Percentiles rank a stretch among this genome's conserved stretches.
Conservation (phyloP, 2,888 invertebrate species). For the Gymnoscelis rufifasciata region DNA sequence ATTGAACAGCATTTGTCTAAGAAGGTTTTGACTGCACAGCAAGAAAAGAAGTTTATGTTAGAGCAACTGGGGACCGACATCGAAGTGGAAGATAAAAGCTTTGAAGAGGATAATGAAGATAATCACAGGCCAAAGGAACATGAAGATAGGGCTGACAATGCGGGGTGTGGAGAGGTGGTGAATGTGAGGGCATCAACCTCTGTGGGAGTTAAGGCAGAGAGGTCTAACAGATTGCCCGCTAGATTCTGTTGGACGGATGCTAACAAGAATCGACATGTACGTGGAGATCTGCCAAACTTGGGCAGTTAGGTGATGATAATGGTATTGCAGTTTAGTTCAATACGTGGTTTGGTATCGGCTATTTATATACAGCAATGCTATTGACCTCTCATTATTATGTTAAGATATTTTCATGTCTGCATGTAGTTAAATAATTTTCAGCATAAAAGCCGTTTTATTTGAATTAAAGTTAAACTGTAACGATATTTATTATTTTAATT, state of each 20-base stretch:
- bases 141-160: slow-evolving; percentile 22
- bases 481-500: too few relatives aligned
- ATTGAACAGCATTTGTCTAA: slow-evolving; percentile 49
- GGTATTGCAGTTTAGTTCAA: too few relatives aligned
- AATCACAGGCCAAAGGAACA: slow-evolving; percentile 13
- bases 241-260: slow-evolving; percentile 69
- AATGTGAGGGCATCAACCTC: slow-evolving; percentile 26
- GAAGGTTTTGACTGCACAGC: slow-evolving; percentile 6
- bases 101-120: slow-evolving; percentile 45
- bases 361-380: too few relatives aligned
- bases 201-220: slow-evolving; percentile 42
- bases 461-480: too few relatives aligned
- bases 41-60: slow-evolving; percentile 45
- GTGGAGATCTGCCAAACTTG: not conserved
- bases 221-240: slow-evolving; percentile 50
- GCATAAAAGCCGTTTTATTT: too few relatives aligned
- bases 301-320: too few relatives aligned
- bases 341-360: too few relatives aligned
- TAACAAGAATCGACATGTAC: slow-evolving; percentile 20
- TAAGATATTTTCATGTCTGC: too few relatives aligned
- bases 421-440: too few relatives aligned
- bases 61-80: slow-evolving; percentile 56
- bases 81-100: slow-evolving; percentile 43
- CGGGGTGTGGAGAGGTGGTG: slow-evolving; percentile 44
- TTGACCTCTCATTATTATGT: too few relatives aligned